A percentile compares a stretch with the other conserved stretches of the same genome.
Evolutionary conservation across 2,888 invertebrate species (phyloP).

Genomic region (Muscina levida): DNA sequence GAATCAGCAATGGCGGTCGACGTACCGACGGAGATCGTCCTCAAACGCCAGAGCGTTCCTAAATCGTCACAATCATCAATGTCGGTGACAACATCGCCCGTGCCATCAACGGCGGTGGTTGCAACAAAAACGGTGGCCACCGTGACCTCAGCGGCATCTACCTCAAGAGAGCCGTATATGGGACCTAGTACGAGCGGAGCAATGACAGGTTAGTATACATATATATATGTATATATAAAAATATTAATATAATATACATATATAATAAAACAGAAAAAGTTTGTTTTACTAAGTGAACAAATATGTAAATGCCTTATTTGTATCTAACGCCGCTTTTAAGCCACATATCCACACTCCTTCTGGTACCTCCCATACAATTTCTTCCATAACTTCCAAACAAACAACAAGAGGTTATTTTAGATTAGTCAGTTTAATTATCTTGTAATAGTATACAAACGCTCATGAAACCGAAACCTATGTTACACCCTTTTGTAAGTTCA

Average conservation of each 20-base stretch:
- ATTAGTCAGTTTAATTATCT: no score
- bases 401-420: no score
- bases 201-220: constrained; percentile 75
- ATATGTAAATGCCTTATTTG: no score
- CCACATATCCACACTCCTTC: no score
- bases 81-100: constrained; percentile 56
- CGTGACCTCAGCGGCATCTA: constrained; percentile 66
- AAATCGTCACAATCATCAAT: constrained; percentile 60
- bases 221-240: constrained; percentile 22
- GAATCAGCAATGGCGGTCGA: constrained; percentile 69
- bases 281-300: no score
- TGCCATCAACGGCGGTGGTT: constrained; percentile 40
- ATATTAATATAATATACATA: constrained; percentile 37
- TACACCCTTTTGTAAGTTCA: no score
- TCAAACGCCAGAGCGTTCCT: constrained; percentile 60
- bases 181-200: constrained; percentile 73
- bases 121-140: constrained; percentile 56
- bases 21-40: constrained; percentile 69
- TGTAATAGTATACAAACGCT: no score
- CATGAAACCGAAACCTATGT: no score
- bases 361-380: no score
- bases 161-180: constrained; percentile 60
- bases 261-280: constrained; percentile 25
- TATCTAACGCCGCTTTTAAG: no score
- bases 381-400: no score